A percentile compares a stretch with the other conserved stretches of the same genome.
Evolutionary conservation across 2,888 invertebrate species (phyloP).

Genomic region (Agrenia bidenticulata): DNA sequence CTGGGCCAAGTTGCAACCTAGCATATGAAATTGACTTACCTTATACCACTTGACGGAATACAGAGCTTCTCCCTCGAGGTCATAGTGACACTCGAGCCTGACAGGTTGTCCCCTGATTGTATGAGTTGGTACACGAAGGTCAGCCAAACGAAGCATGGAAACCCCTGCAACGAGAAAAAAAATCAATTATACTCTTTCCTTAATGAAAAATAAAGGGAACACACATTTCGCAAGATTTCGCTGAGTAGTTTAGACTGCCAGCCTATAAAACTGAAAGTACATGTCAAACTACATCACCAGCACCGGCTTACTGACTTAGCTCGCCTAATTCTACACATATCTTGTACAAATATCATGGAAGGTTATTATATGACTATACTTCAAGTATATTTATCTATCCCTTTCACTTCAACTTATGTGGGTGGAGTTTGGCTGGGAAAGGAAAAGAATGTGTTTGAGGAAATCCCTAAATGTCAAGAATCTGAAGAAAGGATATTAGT

Average conservation of each 20-base stretch:
- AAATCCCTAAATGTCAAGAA: conserved; percentile 14
- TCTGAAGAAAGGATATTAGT: conserved; percentile 6
- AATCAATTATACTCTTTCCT: neutral
- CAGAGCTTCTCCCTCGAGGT: conserved; percentile 76
- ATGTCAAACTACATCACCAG: too few species aligned
- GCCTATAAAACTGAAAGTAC: too few species aligned
- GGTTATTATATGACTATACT: too few species aligned
- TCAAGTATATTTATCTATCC: too few species aligned
- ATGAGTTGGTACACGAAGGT: conserved; percentile 78
- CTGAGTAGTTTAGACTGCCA: too few species aligned
- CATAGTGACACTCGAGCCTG: conserved; percentile 76
- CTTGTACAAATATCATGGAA: too few species aligned
- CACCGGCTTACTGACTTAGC: too few species aligned
- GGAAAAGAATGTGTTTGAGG: conserved; percentile 3
- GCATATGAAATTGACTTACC: conserved; percentile 55
- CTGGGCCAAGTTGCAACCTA: neutral
- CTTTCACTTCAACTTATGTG: too few species aligned
- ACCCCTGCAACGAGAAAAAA: conserved; percentile 57
- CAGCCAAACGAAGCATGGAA: conserved; percentile 68
- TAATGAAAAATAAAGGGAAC: neutral
- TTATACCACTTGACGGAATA: conserved; percentile 91
- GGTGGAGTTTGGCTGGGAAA: neutral
- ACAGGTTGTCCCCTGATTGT: conserved; percentile 76
- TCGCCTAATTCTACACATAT: too few species aligned
- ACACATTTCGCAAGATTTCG: too few species aligned